phyloP scores from a whole-genome alignment of 2,113 vertebrate species.

The Leptobrachium leishanense region DNA sequence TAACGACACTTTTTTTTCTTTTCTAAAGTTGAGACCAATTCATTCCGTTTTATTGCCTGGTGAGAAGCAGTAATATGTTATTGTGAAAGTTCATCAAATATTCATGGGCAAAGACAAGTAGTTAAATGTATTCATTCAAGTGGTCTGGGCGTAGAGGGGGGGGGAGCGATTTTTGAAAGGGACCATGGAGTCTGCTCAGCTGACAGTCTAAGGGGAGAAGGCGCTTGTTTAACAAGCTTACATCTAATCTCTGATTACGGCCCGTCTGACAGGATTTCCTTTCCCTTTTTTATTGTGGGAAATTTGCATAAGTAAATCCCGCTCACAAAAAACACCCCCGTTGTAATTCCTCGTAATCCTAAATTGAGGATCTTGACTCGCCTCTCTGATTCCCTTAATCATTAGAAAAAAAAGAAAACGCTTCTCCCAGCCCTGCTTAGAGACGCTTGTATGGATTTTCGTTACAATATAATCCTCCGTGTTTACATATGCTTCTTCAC shows the following conservation, averaged over 20 bases:
- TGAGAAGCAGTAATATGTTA: constrained; percentile 97
- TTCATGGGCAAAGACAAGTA: constrained; percentile 99
- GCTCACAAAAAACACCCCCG: neutral
- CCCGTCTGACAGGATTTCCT: constrained; percentile 62
- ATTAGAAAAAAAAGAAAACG: too few relatives aligned
- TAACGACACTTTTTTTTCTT: constrained; percentile 70
- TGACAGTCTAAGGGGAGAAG: constrained; percentile 90
- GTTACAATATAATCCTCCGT: too few relatives aligned
- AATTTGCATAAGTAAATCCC: constrained; percentile 42
- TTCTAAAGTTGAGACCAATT: constrained; percentile 99
- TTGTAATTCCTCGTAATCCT: constrained; percentile 69
- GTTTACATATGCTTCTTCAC: neutral
- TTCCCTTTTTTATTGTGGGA: constrained; percentile 53
- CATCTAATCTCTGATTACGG: constrained; percentile 66
- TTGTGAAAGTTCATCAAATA: constrained; percentile 99
- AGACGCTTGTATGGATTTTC: neutral
- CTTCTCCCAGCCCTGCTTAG: too few relatives aligned
- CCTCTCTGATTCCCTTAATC: constrained; percentile 12
- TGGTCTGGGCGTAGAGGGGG: constrained; percentile 71
- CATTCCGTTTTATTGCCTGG: constrained; percentile 99
- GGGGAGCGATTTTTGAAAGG: constrained; percentile 64
- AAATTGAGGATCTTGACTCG: constrained; percentile 43
- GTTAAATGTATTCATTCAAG: constrained; percentile 99
- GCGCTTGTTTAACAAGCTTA: constrained; percentile 66
- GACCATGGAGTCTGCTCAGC: constrained; percentile 89